phyloP scores from a whole-genome alignment of 2,888 invertebrate genomes.

The Lithophane semibrunnea region DNA sequence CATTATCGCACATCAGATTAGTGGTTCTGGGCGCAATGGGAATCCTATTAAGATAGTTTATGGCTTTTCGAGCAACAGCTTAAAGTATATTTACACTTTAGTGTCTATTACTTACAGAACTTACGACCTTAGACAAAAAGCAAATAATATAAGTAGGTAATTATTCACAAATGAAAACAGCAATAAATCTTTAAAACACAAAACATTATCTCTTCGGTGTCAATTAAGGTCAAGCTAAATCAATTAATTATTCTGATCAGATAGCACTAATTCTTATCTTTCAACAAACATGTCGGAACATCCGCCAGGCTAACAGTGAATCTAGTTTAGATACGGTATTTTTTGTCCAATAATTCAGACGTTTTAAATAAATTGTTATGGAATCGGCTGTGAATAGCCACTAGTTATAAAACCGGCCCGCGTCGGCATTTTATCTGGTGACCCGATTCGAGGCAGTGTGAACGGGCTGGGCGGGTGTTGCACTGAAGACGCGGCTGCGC shows the following conservation, averaged over 20 bases:
- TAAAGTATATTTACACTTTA: not conserved
- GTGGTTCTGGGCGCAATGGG: conserved; percentile 37
- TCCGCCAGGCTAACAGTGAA: conserved; percentile 61
- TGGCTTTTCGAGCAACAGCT: not conserved
- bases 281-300: conserved; percentile 35
- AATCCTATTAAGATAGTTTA: conserved; percentile 43
- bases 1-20: conserved; percentile 55
- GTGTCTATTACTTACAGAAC: not conserved
- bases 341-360: conserved; percentile 50
- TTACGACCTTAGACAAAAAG: conserved; percentile 1
- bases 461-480: conserved; percentile 76
- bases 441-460: conserved; percentile 71
- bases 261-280: conserved; percentile 46
- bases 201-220: conserved; percentile 10
- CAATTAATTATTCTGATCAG: conserved; percentile 49
- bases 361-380: conserved; percentile 54
- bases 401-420: conserved; percentile 64
- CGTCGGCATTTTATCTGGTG: conserved; percentile 68
- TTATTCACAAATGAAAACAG: not conserved
- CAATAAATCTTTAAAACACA: conserved; percentile 18
- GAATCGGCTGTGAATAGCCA: conserved; percentile 59
- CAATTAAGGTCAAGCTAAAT: conserved; percentile 28
- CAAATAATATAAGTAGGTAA: not conserved
- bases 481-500: conserved; percentile 78
- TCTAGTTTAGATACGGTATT: conserved; percentile 62